A percentile compares a stretch with the other conserved stretches of the same genome.
phyloP scores from a whole-genome alignment of 2,113 vertebrate species.

The Sialia sialis region DNA sequence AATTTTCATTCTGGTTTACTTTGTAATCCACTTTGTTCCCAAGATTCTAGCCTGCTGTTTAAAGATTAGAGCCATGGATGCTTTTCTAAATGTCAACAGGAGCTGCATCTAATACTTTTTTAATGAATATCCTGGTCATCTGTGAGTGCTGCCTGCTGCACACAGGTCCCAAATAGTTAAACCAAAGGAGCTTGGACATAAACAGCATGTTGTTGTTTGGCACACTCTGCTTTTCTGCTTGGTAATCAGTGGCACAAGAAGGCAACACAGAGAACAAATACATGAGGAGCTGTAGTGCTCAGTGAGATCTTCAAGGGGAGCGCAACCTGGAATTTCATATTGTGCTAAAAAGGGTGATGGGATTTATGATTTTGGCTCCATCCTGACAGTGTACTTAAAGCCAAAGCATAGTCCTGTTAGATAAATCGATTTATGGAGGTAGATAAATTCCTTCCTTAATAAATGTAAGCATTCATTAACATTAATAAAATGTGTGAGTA shows the following conservation, averaged over 20 bases:
- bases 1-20: neutral
- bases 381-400: neutral
- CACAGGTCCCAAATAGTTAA: neutral
- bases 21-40: neutral
- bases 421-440: neutral
- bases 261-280: neutral
- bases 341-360: neutral
- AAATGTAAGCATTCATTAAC: neutral
- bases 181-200: neutral
- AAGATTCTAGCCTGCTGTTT: neutral
- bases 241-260: neutral
- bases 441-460: neutral
- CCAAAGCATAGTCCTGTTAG: neutral
- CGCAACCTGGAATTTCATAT: neutral
- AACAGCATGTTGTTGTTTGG: fast-evolving
- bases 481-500: neutral
- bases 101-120: neutral
- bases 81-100: neutral
- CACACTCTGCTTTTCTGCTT: neutral
- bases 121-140: neutral
- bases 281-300: neutral
- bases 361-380: neutral
- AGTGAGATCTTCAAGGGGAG: neutral
- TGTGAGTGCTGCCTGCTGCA: neutral
- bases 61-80: neutral